Base-by-base conservation (phyloP, 2,888 invertebrate genomes). In the Lepeophtheirus nordmannii region DNA sequence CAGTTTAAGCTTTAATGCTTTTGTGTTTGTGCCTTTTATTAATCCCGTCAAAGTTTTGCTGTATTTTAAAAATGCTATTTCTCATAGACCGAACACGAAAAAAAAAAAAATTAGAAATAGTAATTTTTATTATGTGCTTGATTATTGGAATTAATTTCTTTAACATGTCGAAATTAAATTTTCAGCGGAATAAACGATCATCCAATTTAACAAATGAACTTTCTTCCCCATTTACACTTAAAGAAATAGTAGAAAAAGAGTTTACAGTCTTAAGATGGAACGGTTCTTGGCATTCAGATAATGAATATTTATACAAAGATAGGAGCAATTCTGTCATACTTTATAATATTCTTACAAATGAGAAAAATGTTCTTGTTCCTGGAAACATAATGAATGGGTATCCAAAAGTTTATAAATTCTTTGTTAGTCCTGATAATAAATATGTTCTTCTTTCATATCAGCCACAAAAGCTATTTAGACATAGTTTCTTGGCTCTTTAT, bases 401-500 rank as follows among this genome's bases (percentile, higher is more conserved):
- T 12, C 57, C 17, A 23, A 22, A 41, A 23, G 66, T 69, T 10
- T 39, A 69, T 17, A 69, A 68, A 38, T 70, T 68, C 62, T 68
- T 65, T 71, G 75, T 85, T 68, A 86, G 85, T 0, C 79, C 84
- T 0, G 85, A 86, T 73, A 78, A 78, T 61, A 80, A 81, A 70
- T 83, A 80, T 72, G 72, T 86, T 67, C 75, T 85, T 64, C 75
- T 85, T 69, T 81, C 82, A 7, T 80, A 81, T 71, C 80, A 81
- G 72, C 81, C 81, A 69, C 80, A 80, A 72, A 85, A 83, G 79
- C 79, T 85, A 46, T 89, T 85, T 76, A 81, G 90, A 68, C 83
- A 89, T 74, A 88, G 88, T 70, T 88, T 83, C 74, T 74, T 82
- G 64, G 89, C 88, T 3, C 80, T 82, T 67, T 89, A 89, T 75